Percentiles rank a stretch among this genome's conserved stretches.
Evolutionary conservation across 2,888 invertebrate species (phyloP).

Genomic region (Nipponacmea schrenckii): DNA sequence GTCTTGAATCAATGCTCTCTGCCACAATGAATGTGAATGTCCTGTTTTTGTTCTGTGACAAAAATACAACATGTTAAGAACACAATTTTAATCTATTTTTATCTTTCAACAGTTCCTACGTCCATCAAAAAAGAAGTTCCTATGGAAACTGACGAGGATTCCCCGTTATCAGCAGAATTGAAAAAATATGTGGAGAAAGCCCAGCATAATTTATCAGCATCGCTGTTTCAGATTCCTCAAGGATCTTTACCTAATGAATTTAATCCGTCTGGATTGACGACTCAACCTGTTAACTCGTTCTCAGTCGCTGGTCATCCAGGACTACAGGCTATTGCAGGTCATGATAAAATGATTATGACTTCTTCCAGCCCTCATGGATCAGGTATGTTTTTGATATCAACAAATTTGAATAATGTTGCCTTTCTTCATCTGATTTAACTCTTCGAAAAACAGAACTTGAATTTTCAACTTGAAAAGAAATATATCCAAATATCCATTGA

Average conservation of each 20-base stretch:
- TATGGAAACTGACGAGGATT: constrained; percentile 39
- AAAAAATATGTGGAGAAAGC: too few species aligned
- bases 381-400: neutral
- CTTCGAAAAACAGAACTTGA: too few species aligned
- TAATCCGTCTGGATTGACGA: neutral
- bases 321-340: neutral
- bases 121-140: constrained; percentile 30
- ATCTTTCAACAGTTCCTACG: neutral
- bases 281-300: neutral
- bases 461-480: too few species aligned
- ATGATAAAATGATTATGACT: constrained; percentile 7
- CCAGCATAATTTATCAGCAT: constrained; percentile 15
- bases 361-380: neutral
- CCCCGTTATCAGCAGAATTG: neutral
- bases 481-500: too few species aligned
- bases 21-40: too few species aligned
- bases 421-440: too few species aligned
- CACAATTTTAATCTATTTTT: too few species aligned
- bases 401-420: too few species aligned
- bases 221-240: constrained; percentile 52
- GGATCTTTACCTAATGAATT: constrained; percentile 35
- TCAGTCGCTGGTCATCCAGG: neutral
- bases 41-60: too few species aligned
- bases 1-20: too few species aligned
- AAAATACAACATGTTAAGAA: too few species aligned